Percentiles rank a stretch among this genome's conserved stretches.
Conservation (phyloP, 2,888 invertebrate species). For the Epinotia nisella region DNA sequence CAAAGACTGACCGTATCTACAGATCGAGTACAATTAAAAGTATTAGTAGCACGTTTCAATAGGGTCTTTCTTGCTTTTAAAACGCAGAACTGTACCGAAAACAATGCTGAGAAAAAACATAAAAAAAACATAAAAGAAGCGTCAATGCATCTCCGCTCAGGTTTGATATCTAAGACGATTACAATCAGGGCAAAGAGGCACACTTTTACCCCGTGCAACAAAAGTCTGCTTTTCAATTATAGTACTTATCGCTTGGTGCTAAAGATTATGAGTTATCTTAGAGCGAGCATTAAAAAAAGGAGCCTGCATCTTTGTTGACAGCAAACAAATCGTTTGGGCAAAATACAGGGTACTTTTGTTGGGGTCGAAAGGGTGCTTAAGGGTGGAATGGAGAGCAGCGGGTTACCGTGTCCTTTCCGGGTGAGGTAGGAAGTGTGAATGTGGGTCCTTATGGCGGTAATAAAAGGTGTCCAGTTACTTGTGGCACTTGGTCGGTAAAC, state of each 20-base stretch:
- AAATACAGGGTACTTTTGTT: conserved; percentile 61
- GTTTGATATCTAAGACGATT: conserved; percentile 80
- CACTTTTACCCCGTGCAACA: conserved; percentile 54
- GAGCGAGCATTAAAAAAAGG: conserved; percentile 60
- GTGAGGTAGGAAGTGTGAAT: conserved; percentile 69
- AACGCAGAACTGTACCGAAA: conserved; percentile 65
- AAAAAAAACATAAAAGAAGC: conserved; percentile 73
- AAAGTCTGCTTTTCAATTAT: conserved; percentile 50
- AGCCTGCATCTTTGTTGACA: conserved; percentile 81
- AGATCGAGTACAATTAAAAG: conserved; percentile 67
- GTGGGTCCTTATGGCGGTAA: conserved; percentile 59
- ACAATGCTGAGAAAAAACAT: conserved; percentile 68
- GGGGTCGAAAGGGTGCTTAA: conserved; percentile 74
- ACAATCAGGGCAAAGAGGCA: conserved; percentile 72
- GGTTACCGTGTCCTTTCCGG: conserved; percentile 80
- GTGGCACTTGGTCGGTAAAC: conserved; percentile 19
- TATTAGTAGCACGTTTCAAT: conserved; percentile 66
- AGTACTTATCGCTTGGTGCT: conserved; percentile 9
- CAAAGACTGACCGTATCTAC: conserved; percentile 62
- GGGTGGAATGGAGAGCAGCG: conserved; percentile 79
- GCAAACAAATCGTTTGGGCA: conserved; percentile 82
- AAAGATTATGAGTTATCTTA: conserved; percentile 24
- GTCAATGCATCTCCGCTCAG: conserved; percentile 68
- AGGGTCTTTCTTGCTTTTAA: conserved; percentile 72
- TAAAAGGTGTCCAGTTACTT: conserved; percentile 56